A percentile compares a stretch with the other conserved stretches of the same genome.
These are phyloP conservation scores for Coptodon bakossiorum DNA, from an alignment of 2,113 vertebrate species.

Conservation along the genomic window DNA sequence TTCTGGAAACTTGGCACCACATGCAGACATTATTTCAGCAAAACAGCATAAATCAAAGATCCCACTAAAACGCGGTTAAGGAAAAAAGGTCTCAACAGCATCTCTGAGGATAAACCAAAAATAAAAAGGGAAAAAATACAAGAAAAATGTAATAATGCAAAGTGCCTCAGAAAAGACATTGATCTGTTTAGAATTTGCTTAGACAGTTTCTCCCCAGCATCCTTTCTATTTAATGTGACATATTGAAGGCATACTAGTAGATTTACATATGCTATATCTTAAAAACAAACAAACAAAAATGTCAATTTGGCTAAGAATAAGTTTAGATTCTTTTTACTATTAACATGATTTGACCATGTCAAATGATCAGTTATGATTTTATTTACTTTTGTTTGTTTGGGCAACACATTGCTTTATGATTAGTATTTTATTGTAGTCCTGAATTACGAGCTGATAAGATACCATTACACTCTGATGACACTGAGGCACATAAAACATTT, in stretches of 20 bases:
- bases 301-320: background rate
- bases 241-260: background rate
- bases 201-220: background rate
- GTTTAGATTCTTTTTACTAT: background rate
- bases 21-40: background rate
- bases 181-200: background rate
- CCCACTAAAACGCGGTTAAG: background rate
- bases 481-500: background rate
- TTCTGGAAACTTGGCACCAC: slow-evolving; percentile 6
- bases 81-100: background rate
- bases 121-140: background rate
- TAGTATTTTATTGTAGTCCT: background rate
- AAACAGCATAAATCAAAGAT: background rate
- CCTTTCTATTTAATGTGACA: background rate
- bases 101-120: background rate
- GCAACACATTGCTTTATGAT: background rate
- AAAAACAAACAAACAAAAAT: background rate
- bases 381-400: background rate
- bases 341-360: background rate
- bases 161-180: background rate
- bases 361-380: background rate
- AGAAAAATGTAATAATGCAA: background rate
- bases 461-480: background rate
- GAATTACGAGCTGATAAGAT: background rate
- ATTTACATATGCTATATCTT: background rate